phyloP scores from a whole-genome alignment of 2,888 invertebrate genomes.

The Lithophane socia region DNA sequence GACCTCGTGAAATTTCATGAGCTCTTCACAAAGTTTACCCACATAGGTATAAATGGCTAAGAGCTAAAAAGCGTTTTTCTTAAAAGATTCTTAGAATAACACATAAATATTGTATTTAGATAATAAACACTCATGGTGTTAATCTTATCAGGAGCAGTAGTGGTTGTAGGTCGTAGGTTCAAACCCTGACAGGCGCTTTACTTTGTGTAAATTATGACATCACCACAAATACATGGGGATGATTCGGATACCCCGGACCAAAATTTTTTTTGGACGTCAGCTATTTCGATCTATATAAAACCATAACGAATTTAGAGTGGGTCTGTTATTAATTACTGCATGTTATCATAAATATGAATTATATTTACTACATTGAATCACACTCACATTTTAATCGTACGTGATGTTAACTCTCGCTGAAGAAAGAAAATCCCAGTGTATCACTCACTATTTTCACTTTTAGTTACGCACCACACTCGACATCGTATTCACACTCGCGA shows the following conservation, averaged over 20 bases:
- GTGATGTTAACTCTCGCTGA: conserved; percentile 52
- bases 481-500: conserved; percentile 83
- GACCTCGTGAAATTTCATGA: neutral
- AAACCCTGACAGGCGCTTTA: too few relatives aligned
- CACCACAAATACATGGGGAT: too few relatives aligned
- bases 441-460: conserved; percentile 78
- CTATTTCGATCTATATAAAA: neutral
- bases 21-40: neutral
- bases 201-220: too few relatives aligned
- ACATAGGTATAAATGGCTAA: neutral
- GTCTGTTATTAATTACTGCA: neutral
- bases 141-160: too few relatives aligned
- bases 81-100: neutral
- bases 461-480: conserved; percentile 75
- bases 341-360: neutral
- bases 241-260: too few relatives aligned
- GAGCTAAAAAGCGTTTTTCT: neutral
- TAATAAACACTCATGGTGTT: too few relatives aligned
- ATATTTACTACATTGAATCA: neutral
- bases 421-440: conserved; percentile 64
- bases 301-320: neutral
- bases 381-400: conserved; percentile 54
- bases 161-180: too few relatives aligned
- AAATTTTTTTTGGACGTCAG: too few relatives aligned
- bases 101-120: neutral